Base-by-base conservation (phyloP, 1,140 invertebrate genomes). In the Manduca sexta region DNA sequence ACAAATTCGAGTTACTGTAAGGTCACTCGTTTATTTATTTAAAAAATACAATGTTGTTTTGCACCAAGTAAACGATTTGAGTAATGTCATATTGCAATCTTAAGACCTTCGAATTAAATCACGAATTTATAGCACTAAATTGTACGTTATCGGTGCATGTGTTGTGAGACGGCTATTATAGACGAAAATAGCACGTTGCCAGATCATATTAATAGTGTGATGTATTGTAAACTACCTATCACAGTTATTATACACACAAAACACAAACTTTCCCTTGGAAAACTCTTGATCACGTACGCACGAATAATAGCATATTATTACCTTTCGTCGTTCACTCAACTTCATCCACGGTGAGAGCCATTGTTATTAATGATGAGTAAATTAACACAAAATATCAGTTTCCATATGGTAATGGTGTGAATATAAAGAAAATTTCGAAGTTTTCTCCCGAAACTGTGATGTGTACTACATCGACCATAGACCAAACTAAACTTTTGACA, bases 341-440 rank as follows among this genome's bases (percentile, higher is more conserved):
- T 74, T 78, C n/a, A 18, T 80, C 79, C 52, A 72, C 63, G 49
- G 79, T 77, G 55, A 83, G 49, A 60, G 71, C 69, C 79, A 83
- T 83, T 42, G 52, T 54, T 43, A 29, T 13, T 54, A 34, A 45
- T 34, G 31, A 41, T 18, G 17, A 21, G 35, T 39, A 29, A 51
- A 38, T 34, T 31, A 49, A 43, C 45, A 18, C n/a, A 18, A 26
- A 47, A 47, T 53, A 50, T 35, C 49, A 15, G 26, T 42, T 49
- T 38, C 16, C 21, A 5, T 46, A 14, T 53, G 45, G 38, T 49
- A 43, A 35, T 56, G 46, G 45, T 33, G 37, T 50, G 44, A 30
- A 38, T 52, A 48, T 48, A 59, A 56, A 49, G 52, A 47, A 43
- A 63, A 56, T 63, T 55, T 56, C 50, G 45, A 55, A 60, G 43